Evolutionary conservation across 2,797 vertebrate genomes (phyloP).

Genomic region (Intellagama lesueurii): DNA sequence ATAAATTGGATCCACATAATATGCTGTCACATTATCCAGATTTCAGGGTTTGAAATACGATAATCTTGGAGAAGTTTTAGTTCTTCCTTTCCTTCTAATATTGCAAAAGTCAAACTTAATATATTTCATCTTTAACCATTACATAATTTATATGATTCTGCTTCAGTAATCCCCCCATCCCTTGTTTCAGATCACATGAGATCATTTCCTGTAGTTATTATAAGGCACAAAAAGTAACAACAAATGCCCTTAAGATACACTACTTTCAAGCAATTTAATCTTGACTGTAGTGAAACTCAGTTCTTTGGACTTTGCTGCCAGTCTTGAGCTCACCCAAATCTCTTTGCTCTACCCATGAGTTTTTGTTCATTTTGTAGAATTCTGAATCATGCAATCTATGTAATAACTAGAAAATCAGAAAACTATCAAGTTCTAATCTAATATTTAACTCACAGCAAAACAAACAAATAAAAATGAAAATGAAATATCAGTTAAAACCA

Average conservation of each 20-base stretch:
- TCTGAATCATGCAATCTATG: background rate
- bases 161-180: background rate
- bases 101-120: background rate
- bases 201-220: background rate
- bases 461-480: background rate
- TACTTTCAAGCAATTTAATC: background rate
- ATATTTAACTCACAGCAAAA: background rate
- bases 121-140: background rate
- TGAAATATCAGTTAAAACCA: too few relatives aligned
- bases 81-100: background rate
- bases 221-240: too few relatives aligned
- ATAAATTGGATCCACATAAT: slow-evolving; percentile 1
- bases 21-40: background rate
- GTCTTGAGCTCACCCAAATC: background rate
- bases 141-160: background rate
- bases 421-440: too few relatives aligned
- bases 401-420: background rate
- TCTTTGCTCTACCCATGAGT: background rate
- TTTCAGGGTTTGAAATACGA: background rate
- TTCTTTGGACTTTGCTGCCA: background rate
- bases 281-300: too few relatives aligned
- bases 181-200: background rate
- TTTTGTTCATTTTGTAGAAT: background rate
- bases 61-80: background rate
- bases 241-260: background rate